These are phyloP conservation scores for Chrysolina americana DNA, from an alignment of 2,888 invertebrate species.

Conservation along the genomic window DNA sequence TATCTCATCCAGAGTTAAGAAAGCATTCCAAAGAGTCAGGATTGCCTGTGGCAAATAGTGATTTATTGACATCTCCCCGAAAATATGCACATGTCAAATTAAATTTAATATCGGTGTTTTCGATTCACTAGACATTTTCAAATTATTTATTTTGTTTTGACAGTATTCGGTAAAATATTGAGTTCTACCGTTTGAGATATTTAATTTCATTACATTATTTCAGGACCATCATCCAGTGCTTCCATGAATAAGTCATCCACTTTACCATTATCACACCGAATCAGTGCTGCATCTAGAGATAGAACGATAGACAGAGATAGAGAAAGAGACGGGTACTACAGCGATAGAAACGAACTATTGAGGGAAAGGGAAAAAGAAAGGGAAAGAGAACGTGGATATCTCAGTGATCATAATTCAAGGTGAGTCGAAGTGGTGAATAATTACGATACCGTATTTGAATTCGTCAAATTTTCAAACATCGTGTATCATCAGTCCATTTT, in stretches of 20 bases:
- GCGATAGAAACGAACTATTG: conserved; percentile 89
- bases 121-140: no score
- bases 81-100: no score
- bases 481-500: no score
- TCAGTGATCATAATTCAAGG: conserved; percentile 87
- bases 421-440: conserved; percentile 60
- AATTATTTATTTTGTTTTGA: no score
- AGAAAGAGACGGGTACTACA: conserved; percentile 89
- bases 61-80: no score
- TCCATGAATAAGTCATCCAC: conserved; percentile 87
- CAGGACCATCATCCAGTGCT: conserved; percentile 77
- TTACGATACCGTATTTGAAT: no score
- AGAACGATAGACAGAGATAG: conserved; percentile 76
- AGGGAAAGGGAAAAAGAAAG: conserved; percentile 79
- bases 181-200: not conserved
- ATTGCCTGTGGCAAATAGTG: no score
- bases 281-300: conserved; percentile 75
- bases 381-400: conserved; percentile 80
- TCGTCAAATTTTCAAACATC: no score
- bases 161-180: no score
- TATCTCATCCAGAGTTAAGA: no score
- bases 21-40: no score
- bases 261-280: conserved; percentile 83
- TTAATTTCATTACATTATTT: conserved; percentile 40
- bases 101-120: no score